phyloP scores from a whole-genome alignment of 1,140 invertebrate species.

The Trachelipus rathkii region DNA sequence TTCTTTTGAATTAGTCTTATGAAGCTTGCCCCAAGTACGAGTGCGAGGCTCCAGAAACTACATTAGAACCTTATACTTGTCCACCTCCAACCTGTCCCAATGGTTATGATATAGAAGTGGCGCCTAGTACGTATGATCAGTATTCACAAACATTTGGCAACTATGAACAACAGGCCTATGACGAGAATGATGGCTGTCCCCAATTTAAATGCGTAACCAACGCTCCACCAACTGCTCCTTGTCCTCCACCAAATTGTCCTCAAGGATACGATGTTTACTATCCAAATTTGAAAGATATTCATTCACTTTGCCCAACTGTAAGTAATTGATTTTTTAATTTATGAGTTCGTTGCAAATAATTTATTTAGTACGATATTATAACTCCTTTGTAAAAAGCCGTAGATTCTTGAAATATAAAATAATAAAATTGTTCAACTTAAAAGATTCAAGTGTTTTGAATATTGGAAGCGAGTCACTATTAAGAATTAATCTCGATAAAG shows the following conservation, averaged over 20 bases:
- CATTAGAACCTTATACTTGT: constrained; percentile 41
- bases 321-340: neutral
- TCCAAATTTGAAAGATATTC: constrained; percentile 25
- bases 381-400: too few relatives aligned
- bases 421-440: too few relatives aligned
- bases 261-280: constrained; percentile 38
- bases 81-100: constrained; percentile 49
- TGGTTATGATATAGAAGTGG: constrained; percentile 44
- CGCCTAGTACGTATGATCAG: constrained; percentile 12
- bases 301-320: constrained; percentile 35
- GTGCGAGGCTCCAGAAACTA: constrained; percentile 40
- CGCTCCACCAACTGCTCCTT: constrained; percentile 30
- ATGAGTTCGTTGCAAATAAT: too few relatives aligned
- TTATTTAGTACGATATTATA: too few relatives aligned
- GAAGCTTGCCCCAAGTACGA: constrained; percentile 43
- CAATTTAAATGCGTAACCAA: constrained; percentile 38
- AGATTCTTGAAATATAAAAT: too few relatives aligned
- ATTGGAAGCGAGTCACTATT: too few relatives aligned
- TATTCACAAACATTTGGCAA: too few relatives aligned
- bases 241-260: constrained; percentile 34
- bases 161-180: constrained; percentile 12
- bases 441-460: too few relatives aligned
- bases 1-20: constrained; percentile 21
- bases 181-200: constrained; percentile 27
- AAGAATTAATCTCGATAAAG: too few relatives aligned